phyloP scores from a whole-genome alignment of 2,888 invertebrate species.

The Melieria picta region DNA sequence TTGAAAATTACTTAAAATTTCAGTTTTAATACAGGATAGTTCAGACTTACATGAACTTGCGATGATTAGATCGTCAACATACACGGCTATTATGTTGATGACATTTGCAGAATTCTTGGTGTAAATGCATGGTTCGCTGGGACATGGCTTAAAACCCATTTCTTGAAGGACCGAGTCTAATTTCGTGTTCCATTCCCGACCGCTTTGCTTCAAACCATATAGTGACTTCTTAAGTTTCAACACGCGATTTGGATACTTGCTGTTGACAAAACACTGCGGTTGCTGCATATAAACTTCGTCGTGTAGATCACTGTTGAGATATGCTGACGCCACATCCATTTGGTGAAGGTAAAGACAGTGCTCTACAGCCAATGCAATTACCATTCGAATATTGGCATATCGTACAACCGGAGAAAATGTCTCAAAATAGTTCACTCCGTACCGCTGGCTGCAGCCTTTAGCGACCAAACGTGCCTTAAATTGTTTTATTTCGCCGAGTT shows the following conservation, averaged over 20 bases:
- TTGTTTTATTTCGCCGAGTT: conserved; percentile 12
- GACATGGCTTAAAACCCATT: conserved; percentile 34
- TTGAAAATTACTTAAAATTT: conserved; percentile 33
- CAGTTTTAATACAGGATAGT: conserved; percentile 29
- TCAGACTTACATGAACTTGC: conserved; percentile 33
- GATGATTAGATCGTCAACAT: conserved; percentile 41
- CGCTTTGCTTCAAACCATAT: conserved; percentile 42
- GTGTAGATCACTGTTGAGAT: conserved; percentile 24
- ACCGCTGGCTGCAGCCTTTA: conserved; percentile 35
- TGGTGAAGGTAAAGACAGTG: conserved; percentile 8
- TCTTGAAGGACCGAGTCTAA: conserved; percentile 35
- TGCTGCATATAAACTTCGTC: conserved; percentile 38
- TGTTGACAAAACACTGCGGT: conserved; percentile 27
- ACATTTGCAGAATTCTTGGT: conserved; percentile 24
- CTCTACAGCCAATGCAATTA: conserved; percentile 1
- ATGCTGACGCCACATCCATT: neutral
- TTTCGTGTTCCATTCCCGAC: conserved; percentile 40
- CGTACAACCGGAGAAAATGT: conserved; percentile 33
- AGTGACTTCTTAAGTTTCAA: conserved; percentile 38
- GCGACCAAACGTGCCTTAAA: conserved; percentile 34
- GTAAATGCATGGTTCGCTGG: conserved; percentile 40
- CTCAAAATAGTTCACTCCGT: conserved; percentile 29
- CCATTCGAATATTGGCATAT: no score
- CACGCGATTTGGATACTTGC: conserved; percentile 29
- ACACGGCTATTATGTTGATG: conserved; percentile 37